phyloP scores from a whole-genome alignment of 2,797 vertebrate genomes.

The Cetoscarus ocellatus region DNA sequence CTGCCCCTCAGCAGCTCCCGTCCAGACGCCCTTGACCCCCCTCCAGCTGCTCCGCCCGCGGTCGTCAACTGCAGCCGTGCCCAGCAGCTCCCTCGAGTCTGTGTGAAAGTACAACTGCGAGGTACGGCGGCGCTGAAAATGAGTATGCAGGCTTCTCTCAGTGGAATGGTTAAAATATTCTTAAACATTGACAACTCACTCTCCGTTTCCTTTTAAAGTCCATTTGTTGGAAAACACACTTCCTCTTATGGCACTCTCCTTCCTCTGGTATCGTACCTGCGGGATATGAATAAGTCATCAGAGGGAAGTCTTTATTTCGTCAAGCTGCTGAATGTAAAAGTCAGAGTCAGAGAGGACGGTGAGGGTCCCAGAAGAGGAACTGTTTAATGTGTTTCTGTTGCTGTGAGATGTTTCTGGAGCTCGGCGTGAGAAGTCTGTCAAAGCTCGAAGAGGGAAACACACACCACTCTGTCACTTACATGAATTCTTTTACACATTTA shows the following conservation, averaged over 20 bases:
- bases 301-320: conserved; percentile 39
- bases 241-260: conserved; percentile 32
- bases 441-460: not conserved
- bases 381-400: conserved; percentile 31
- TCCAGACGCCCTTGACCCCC: conserved; percentile 63
- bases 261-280: conserved; percentile 36
- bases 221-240: conserved; percentile 60
- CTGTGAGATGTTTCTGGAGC: conserved; percentile 12
- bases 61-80: conserved; percentile 9
- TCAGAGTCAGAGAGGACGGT: conserved; percentile 16
- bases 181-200: conserved; percentile 35
- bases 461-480: not conserved
- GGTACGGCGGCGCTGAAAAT: conserved; percentile 30
- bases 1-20: conserved; percentile 34
- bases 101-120: conserved; percentile 36
- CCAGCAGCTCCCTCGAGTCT: conserved; percentile 38
- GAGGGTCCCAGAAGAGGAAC: conserved; percentile 1
- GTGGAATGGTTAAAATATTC: conserved; percentile 35
- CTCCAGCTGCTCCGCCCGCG: conserved; percentile 30
- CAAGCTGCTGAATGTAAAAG: conserved; percentile 33
- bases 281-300: conserved; percentile 72
- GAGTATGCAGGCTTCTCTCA: conserved; percentile 26
- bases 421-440: conserved; percentile 18
- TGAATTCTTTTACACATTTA: conserved; percentile 8
- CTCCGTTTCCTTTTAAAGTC: conserved; percentile 59